These are phyloP conservation scores for Amphiura filiformis DNA, from an alignment of 35 echinoderm and acorn worm genomes.

Conservation along the genomic window DNA sequence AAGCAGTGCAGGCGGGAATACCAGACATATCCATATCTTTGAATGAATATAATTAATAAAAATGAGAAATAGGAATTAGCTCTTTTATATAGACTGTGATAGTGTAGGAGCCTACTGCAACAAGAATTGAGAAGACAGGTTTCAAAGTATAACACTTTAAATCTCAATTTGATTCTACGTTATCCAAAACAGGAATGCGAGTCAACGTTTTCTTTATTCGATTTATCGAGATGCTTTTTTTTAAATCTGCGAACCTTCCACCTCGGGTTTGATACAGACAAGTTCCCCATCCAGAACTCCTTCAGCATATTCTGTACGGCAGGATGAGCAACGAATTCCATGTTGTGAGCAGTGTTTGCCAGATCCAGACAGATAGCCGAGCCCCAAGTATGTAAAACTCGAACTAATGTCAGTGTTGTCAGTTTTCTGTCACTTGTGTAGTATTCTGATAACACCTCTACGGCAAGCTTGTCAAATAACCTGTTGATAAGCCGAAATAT, in stretches of 20 bases:
- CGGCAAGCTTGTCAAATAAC: conserved; percentile 58
- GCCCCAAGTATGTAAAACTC: conserved; percentile 68
- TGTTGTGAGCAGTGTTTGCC: conserved; percentile 46
- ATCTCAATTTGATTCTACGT: no score
- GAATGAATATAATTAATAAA: no score
- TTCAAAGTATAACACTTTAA: no score
- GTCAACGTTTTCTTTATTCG: no score
- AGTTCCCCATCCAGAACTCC: conserved; percentile 73
- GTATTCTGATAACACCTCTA: conserved; percentile 57
- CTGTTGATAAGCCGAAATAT: background rate
- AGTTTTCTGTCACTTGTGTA: conserved; percentile 57
- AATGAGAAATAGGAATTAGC: no score
- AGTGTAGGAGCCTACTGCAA: no score
- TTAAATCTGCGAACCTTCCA: background rate
- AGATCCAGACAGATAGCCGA: conserved; percentile 55
- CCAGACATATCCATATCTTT: background rate
- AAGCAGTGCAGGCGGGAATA: background rate
- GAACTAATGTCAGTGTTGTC: conserved; percentile 55
- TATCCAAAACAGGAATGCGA: no score
- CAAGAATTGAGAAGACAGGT: no score
- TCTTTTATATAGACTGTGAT: no score
- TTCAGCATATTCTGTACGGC: conserved; percentile 69
- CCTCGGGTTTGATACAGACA: background rate
- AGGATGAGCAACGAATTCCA: conserved; percentile 70
- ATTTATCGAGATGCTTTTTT: no score